Percentiles rank a stretch among this genome's conserved stretches.
These are phyloP conservation scores for Craseonycteris thonglongyai DNA, from an alignment of 2,113 vertebrate genomes.

Conservation along the genomic window DNA sequence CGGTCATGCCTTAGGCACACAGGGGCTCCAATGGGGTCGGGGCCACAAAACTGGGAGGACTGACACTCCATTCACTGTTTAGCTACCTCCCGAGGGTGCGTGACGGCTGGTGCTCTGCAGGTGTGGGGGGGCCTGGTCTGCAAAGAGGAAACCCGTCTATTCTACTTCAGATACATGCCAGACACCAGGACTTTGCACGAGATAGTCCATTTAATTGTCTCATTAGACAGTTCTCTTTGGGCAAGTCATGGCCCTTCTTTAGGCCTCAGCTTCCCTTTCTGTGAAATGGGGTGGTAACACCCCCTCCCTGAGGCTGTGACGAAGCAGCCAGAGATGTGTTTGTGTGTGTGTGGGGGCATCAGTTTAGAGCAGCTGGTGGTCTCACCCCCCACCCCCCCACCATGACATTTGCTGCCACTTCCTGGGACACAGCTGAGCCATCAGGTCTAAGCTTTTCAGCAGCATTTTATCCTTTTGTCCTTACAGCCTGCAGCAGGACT, in stretches of 20 bases:
- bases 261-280: neutral
- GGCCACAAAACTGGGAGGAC: too few relatives aligned
- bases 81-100: neutral
- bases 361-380: neutral
- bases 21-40: too few relatives aligned
- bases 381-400: neutral
- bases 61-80: neutral
- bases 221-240: neutral
- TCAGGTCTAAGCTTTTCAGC: neutral
- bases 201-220: neutral
- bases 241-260: neutral
- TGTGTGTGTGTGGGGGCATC: neutral
- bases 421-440: neutral
- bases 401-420: neutral
- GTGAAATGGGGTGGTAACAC: neutral
- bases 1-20: neutral
- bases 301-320: too few relatives aligned
- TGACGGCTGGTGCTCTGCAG: neutral
- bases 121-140: neutral
- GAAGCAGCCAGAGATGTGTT: neutral
- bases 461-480: neutral
- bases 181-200: neutral
- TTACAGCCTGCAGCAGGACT: neutral
- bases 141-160: neutral
- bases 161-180: fast-evolving